phyloP scores from a whole-genome alignment of 2,888 invertebrate genomes.

The Cantharis flavilabris region DNA sequence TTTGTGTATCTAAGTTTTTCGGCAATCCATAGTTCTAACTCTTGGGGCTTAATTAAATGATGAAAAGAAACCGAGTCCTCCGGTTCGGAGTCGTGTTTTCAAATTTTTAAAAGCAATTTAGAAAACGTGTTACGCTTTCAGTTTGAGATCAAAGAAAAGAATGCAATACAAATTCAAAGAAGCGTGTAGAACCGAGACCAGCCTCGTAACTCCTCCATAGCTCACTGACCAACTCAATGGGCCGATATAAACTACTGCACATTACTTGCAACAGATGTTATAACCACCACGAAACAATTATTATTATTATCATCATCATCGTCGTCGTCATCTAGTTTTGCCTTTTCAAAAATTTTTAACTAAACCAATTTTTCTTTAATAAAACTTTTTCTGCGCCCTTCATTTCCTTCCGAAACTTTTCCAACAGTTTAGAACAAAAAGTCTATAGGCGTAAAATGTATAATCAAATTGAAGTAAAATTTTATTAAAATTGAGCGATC shows the following conservation, averaged over 20 bases:
- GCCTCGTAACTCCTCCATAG: slow-evolving; percentile 27
- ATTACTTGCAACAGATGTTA: slow-evolving; percentile 31
- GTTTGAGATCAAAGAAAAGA: slow-evolving; percentile 15
- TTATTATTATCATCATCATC: background rate
- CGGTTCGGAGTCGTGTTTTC: background rate
- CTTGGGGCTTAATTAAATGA: background rate
- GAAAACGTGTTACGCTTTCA: background rate
- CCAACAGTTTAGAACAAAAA: background rate
- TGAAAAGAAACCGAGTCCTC: background rate
- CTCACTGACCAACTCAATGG: slow-evolving; percentile 32
- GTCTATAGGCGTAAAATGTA: background rate
- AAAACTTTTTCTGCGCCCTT: background rate
- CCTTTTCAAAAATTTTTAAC: background rate
- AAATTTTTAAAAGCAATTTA: background rate
- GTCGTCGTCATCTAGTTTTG: background rate
- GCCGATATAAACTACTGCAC: slow-evolving; percentile 18
- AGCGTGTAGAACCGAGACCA: slow-evolving; percentile 15
- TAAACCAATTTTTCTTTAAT: background rate
- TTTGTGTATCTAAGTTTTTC: slow-evolving; percentile 2
- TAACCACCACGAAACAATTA: slow-evolving; percentile 19
- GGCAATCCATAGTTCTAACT: background rate
- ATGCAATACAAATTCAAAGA: slow-evolving; percentile 8
- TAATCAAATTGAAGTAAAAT: slow-evolving; percentile 3
- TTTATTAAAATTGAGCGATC: slow-evolving; percentile 4
- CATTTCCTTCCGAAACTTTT: background rate